Conservation (phyloP, 2,113 vertebrate genomes). For the Clarias magur region DNA sequence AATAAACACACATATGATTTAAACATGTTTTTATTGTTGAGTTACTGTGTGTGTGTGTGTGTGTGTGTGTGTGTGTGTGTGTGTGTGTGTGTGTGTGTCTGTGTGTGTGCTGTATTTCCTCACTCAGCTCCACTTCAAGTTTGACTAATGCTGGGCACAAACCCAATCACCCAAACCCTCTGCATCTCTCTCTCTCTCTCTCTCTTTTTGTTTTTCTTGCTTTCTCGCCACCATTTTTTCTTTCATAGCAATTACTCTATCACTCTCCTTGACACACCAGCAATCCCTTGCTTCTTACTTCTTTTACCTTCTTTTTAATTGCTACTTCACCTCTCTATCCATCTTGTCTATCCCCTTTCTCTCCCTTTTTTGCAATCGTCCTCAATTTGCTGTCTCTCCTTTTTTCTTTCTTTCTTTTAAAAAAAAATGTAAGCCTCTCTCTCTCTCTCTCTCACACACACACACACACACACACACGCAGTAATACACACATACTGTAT, state of each 20-base stretch:
- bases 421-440: background rate
- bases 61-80: conserved; percentile 4
- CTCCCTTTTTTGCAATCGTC: background rate
- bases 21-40: background rate
- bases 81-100: conserved; percentile 5
- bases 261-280: conserved; percentile 17
- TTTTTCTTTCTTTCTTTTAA: background rate
- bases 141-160: conserved; percentile 24
- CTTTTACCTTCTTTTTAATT: conserved; percentile 53
- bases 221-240: background rate
- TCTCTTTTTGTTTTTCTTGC: conserved; percentile 38
- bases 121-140: conserved; percentile 33
- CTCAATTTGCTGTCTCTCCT: background rate
- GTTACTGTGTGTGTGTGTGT: background rate
- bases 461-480: background rate
- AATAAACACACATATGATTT: background rate
- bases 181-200: conserved; percentile 57
- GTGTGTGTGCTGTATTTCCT: conserved; percentile 32
- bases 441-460: background rate
- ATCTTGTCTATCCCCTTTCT: background rate
- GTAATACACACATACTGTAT: conserved; percentile 15
- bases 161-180: conserved; percentile 37
- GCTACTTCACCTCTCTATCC: conserved; percentile 25
- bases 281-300: background rate
- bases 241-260: conserved; percentile 40